These are phyloP conservation scores for Clivina fossor DNA, from an alignment of 2,888 invertebrate species.

Conservation along the genomic window DNA sequence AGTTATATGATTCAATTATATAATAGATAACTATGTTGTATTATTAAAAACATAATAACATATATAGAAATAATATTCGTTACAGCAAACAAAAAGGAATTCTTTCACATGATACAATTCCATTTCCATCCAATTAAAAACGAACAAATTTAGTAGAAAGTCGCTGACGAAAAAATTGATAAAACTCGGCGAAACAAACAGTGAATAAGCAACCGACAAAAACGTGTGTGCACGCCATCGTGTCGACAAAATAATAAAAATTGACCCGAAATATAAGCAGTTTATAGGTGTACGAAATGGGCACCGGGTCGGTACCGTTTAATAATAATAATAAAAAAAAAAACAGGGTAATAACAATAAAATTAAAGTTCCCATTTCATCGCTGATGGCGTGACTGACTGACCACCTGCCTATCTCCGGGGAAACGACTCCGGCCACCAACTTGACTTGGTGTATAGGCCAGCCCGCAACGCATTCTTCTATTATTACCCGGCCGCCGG, in stretches of 20 bases:
- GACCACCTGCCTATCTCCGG: not conserved
- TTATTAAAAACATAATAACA: too few species aligned
- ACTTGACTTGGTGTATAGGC: not conserved
- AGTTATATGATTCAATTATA: too few species aligned
- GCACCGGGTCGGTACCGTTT: constrained; percentile 11
- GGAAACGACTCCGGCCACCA: not conserved
- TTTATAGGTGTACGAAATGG: too few species aligned
- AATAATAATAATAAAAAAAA: constrained; percentile 21
- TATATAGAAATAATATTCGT: too few species aligned
- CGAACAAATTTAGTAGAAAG: constrained; percentile 25
- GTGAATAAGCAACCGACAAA: not conserved
- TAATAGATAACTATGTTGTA: too few species aligned
- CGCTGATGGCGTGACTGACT: constrained; percentile 18
- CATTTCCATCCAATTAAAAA: constrained; percentile 25
- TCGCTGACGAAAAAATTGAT: constrained; percentile 20
- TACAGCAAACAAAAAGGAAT: too few species aligned
- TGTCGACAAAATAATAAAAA: not conserved
- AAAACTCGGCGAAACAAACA: constrained; percentile 1
- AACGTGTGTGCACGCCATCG: not conserved
- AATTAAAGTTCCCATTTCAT: constrained; percentile 28
- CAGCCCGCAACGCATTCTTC: constrained; percentile 14
- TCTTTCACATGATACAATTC: too few species aligned
- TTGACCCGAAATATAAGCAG: too few species aligned
- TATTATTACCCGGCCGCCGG: constrained; percentile 7
- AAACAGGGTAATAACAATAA: constrained; percentile 31